These are phyloP conservation scores for Cydia pomonella DNA, from an alignment of 1,140 invertebrate genomes.

Conservation along the genomic window DNA sequence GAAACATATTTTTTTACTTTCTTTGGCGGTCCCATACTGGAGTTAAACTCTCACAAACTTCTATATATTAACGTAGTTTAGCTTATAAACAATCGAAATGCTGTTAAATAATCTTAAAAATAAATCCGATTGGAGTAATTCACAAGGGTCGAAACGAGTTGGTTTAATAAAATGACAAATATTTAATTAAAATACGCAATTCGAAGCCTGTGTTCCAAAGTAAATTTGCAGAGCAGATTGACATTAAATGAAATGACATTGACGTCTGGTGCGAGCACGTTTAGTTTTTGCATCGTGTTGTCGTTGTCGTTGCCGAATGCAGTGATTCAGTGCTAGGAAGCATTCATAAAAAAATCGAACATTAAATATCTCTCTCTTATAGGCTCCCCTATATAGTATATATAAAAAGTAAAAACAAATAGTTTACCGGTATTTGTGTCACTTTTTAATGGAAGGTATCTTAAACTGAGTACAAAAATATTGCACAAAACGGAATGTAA, in stretches of 20 bases:
- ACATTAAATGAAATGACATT: background rate
- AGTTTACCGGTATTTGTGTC: no score
- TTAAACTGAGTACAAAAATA: no score
- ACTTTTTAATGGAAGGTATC: no score
- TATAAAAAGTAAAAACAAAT: no score
- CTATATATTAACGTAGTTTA: background rate
- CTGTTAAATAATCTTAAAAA: background rate
- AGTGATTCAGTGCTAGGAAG: no score
- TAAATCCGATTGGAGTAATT: background rate
- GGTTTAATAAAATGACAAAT: background rate
- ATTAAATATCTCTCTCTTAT: no score
- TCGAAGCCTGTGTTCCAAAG: background rate
- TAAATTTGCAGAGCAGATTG: background rate
- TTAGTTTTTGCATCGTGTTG: background rate
- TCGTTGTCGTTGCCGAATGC: no score
- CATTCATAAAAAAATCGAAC: no score
- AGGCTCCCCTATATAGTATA: no score
- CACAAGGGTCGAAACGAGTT: no score
- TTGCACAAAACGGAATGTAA: no score
- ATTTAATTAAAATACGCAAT: background rate
- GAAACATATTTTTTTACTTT: constrained; percentile 77
- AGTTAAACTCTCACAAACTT: constrained; percentile 14
- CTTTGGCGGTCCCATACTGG: constrained; percentile 75
- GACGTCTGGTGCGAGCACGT: background rate
- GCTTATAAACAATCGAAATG: background rate